Evolutionary conservation across 2,797 vertebrate species (phyloP).

Genomic region (Molossus alvarezi): DNA sequence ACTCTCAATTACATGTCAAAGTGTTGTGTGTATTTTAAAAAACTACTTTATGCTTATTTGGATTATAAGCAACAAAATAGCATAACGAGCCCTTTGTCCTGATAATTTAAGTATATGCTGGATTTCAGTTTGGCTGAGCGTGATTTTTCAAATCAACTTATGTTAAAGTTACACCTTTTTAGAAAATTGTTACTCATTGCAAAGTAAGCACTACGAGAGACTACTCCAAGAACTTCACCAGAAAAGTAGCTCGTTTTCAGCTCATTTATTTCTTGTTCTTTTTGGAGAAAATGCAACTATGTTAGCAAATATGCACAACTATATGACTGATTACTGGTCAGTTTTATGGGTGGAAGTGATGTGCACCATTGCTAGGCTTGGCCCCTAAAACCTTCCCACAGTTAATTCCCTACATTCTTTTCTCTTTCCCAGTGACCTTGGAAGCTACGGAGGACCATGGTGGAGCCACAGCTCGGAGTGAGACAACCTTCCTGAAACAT

Average conservation of each 20-base stretch:
- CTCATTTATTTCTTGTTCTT: not conserved
- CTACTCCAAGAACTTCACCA: not conserved
- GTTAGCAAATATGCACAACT: not conserved
- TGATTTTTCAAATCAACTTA: not conserved
- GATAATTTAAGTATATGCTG: not conserved
- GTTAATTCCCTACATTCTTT: not conserved
- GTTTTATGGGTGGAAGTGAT: not conserved
- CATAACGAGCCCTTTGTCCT: not conserved
- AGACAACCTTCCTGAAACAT: not conserved
- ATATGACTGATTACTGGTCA: not conserved
- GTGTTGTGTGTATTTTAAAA: not conserved
- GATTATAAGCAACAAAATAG: not conserved
- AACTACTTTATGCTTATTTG: not conserved
- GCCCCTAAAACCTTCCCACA: not conserved
- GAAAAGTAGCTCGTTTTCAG: not conserved
- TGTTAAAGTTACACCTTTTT: not conserved
- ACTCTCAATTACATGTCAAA: not conserved
- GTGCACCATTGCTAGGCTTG: not conserved
- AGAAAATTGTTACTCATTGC: not conserved
- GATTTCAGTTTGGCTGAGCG: slow-evolving; percentile 10
- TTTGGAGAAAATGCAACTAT: not conserved
- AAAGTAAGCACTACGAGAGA: not conserved
- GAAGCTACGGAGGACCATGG: not conserved
- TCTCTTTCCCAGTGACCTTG: not conserved
- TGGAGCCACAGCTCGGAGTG: not conserved